These are phyloP conservation scores for Ageneiosus marmoratus DNA, from an alignment of 2,113 vertebrate genomes.

Conservation along the genomic window DNA sequence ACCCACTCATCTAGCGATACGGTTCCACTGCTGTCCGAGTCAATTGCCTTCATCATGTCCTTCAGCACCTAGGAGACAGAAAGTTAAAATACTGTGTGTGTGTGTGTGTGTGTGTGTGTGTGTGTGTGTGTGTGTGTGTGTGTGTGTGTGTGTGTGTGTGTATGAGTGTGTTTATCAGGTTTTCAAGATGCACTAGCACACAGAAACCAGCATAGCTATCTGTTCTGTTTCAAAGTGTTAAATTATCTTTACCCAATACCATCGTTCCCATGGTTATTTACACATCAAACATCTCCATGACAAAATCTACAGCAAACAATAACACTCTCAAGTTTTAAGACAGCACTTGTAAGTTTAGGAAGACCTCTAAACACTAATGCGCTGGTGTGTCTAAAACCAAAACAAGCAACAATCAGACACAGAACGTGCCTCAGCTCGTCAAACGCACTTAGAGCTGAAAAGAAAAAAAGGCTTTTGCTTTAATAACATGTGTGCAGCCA, in stretches of 20 bases:
- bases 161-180: not conserved
- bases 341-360: not conserved
- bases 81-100: not conserved
- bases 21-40: constrained; percentile 82
- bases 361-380: not conserved
- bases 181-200: not conserved
- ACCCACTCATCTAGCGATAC: constrained; percentile 90
- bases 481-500: not conserved
- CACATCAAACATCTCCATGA: not conserved
- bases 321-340: not conserved
- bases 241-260: not conserved
- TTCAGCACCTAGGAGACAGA: constrained; percentile 78
- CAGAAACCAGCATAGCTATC: not conserved
- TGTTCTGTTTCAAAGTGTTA: not conserved
- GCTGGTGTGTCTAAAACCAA: not conserved
- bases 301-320: not conserved
- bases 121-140: not conserved
- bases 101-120: not conserved
- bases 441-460: no score
- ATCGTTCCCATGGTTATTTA: not conserved
- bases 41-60: constrained; percentile 91
- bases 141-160: not conserved
- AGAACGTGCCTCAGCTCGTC: not conserved
- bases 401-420: not conserved
- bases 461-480: not conserved